Evolutionary conservation across 1,140 invertebrate genomes (phyloP).

Genomic region (Rhopalosiphum padi): DNA sequence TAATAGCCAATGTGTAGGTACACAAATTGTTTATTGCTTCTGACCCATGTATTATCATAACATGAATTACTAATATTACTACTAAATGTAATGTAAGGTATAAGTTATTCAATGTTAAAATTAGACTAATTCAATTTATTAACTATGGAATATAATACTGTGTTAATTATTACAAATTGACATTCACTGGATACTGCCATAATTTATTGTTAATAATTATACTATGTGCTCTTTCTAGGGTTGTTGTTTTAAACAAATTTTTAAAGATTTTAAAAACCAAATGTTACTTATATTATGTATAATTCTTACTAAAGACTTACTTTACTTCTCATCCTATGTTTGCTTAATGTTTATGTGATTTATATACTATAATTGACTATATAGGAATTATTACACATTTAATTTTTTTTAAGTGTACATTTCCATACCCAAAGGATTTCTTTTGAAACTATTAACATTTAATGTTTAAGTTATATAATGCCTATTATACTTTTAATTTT

Average conservation of each 20-base stretch:
- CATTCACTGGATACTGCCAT: constrained; percentile 6
- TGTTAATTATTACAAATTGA: background rate
- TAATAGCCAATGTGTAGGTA: background rate
- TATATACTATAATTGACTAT: background rate
- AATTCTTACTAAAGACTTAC: background rate
- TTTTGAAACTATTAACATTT: background rate
- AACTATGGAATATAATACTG: background rate
- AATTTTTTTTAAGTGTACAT: background rate
- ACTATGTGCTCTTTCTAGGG: background rate
- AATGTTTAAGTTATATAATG: background rate
- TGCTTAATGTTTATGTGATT: background rate
- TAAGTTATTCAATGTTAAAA: background rate
- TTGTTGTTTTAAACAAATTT: background rate
- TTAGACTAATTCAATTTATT: background rate
- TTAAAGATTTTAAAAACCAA: background rate
- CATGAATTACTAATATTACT: constrained; percentile 9
- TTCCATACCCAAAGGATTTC: background rate
- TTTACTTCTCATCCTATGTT: background rate
- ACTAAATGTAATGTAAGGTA: background rate
- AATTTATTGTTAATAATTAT: background rate
- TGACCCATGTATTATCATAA: background rate
- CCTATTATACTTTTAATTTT: background rate
- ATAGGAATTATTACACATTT: background rate
- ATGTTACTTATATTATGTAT: background rate
- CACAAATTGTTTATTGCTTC: constrained; percentile 12